Percentiles rank a stretch among this genome's conserved stretches.
These are phyloP conservation scores for Drosophila teissieri DNA, from an alignment of 1,140 invertebrate species.

Conservation along the genomic window DNA sequence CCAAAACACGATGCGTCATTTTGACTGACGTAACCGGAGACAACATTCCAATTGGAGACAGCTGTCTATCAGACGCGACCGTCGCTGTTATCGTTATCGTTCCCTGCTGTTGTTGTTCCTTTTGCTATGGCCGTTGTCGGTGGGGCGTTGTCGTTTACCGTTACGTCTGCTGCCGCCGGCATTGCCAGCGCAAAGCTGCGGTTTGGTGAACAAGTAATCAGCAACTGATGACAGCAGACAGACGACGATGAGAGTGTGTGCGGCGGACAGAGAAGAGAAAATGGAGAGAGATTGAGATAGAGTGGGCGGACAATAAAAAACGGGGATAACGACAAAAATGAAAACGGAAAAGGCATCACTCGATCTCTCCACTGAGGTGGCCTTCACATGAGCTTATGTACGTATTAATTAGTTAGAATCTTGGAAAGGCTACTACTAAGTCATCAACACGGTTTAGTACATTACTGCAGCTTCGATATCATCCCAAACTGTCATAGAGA, in stretches of 20 bases:
- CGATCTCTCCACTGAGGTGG: constrained; percentile 8
- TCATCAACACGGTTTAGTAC: too few species aligned
- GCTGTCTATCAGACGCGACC: constrained; percentile 82
- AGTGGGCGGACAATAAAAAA: neutral
- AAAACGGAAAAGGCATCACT: constrained; percentile 25
- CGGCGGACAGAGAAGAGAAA: constrained; percentile 8
- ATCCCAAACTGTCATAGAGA: too few species aligned
- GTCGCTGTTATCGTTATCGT: constrained; percentile 29
- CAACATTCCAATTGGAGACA: constrained; percentile 49
- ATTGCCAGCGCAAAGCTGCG: constrained; percentile 75
- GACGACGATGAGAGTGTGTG: constrained; percentile 9
- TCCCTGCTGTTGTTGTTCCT: constrained; percentile 20
- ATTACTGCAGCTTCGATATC: too few species aligned
- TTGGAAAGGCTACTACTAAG: too few species aligned
- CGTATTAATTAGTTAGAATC: too few species aligned
- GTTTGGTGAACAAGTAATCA: constrained; percentile 80
- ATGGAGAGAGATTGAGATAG: neutral
- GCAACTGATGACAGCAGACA: constrained; percentile 49
- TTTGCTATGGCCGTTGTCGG: constrained; percentile 13
- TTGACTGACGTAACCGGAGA: constrained; percentile 84
- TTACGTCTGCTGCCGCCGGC: constrained; percentile 76
- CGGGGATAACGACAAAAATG: constrained; percentile 33
- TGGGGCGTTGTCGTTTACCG: constrained; percentile 53
- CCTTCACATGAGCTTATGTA: too few species aligned
- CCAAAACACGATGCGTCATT: constrained; percentile 85